Evolutionary conservation across 2,797 vertebrate species (phyloP).

Genomic region (Mastacembelus armatus): DNA sequence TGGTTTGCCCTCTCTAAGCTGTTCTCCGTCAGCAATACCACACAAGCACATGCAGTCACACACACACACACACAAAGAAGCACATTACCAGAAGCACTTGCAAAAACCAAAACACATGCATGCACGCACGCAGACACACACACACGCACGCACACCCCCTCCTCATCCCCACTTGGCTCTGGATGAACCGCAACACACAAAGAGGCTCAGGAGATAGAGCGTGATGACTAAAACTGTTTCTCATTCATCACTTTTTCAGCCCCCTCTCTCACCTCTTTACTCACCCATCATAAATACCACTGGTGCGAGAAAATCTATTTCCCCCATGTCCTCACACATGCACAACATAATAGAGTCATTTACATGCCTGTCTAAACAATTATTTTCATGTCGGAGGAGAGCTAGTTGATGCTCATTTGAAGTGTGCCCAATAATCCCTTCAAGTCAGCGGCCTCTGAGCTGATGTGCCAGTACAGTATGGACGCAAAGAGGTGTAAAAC

Average conservation of each 20-base stretch:
- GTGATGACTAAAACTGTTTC: slow-evolving; percentile 81
- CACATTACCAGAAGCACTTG: slow-evolving; percentile 56
- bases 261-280: slow-evolving; percentile 35
- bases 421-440: slow-evolving; percentile 24
- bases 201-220: slow-evolving; percentile 77
- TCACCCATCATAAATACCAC: slow-evolving; percentile 62
- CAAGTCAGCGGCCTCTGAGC: slow-evolving; percentile 6
- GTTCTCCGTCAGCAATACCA: slow-evolving; percentile 77
- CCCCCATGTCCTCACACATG: slow-evolving; percentile 57
- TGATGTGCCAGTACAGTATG: slow-evolving; percentile 10
- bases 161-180: slow-evolving; percentile 56
- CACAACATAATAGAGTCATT: slow-evolving; percentile 59
- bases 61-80: slow-evolving; percentile 30
- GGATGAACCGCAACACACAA: slow-evolving; percentile 75
- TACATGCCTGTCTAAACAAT: slow-evolving; percentile 47
- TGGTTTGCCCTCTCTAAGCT: slow-evolving; percentile 78
- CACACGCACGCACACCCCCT: slow-evolving; percentile 5
- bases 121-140: slow-evolving; percentile 2
- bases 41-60: slow-evolving; percentile 41
- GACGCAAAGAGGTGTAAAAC: slow-evolving; percentile 40
- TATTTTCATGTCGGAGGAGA: slow-evolving; percentile 50
- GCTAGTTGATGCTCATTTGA: slow-evolving; percentile 31
- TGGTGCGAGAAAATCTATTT: slow-evolving; percentile 67
- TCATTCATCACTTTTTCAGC: slow-evolving; percentile 67
- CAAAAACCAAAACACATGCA: slow-evolving; percentile 28